Percentiles rank a stretch among this genome's conserved stretches.
Conservation (phyloP, 2,888 invertebrate species). For the Tetanocera ferruginea region DNA sequence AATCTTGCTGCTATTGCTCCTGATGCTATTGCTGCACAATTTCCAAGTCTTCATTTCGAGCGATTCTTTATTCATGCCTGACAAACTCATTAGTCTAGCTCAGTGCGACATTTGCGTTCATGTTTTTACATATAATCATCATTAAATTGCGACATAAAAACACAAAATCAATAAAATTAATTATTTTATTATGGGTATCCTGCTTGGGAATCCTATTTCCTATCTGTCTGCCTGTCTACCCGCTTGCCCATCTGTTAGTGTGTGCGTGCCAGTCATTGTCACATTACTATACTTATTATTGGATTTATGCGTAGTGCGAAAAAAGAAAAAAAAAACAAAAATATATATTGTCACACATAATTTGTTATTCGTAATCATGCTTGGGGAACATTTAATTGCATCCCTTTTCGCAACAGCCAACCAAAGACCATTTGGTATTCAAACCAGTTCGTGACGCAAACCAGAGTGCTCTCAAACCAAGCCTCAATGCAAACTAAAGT, state of each 20-base stretch:
- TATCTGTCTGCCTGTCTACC: no score
- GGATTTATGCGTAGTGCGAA: constrained; percentile 12
- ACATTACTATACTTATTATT: neutral
- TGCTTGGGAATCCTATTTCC: no score
- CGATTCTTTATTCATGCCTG: neutral
- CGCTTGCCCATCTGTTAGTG: neutral
- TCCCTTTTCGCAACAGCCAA: neutral
- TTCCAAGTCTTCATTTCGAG: neutral
- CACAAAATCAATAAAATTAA: constrained; percentile 47
- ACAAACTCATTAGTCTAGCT: constrained; percentile 10
- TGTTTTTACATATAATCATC: neutral
- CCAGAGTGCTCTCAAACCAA: neutral
- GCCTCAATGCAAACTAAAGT: neutral
- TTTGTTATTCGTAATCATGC: constrained; percentile 45
- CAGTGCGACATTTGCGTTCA: neutral
- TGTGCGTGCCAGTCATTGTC: neutral
- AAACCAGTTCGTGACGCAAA: neutral
- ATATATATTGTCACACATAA: constrained; percentile 23
- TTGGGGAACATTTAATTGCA: constrained; percentile 18
- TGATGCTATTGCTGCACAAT: neutral
- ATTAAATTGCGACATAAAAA: neutral
- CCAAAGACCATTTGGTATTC: neutral
- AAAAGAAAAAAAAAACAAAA: no score
- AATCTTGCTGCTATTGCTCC: neutral
- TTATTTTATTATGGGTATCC: constrained; percentile 35